Conservation (phyloP, 2,113 vertebrate species). For the Saimiri boliviensis region DNA sequence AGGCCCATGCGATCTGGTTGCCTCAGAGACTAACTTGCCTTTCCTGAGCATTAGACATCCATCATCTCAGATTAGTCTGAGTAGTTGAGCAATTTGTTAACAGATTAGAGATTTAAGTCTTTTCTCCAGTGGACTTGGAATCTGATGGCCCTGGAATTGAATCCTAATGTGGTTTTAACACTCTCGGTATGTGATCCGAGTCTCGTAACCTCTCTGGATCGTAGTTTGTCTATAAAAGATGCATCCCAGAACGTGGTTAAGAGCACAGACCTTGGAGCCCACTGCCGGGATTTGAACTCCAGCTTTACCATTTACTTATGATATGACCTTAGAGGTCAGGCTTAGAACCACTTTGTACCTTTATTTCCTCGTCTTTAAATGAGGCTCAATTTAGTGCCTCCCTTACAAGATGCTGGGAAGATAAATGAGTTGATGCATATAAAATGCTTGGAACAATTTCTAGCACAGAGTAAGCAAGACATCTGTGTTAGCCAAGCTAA, state of each 20-base stretch:
- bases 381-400: conserved; percentile 2
- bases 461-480: background rate
- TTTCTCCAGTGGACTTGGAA: conserved; percentile 22
- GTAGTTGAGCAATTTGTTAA: conserved; percentile 37
- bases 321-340: background rate
- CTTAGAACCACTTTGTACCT: background rate
- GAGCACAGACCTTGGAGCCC: background rate
- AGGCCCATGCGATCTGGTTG: background rate
- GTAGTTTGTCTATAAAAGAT: conserved; percentile 18
- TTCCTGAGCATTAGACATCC: background rate
- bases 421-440: background rate
- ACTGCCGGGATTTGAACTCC: background rate
- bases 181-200: background rate
- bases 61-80: conserved; percentile 30
- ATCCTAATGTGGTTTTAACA: background rate
- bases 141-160: background rate
- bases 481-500: background rate
- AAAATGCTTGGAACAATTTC: background rate
- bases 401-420: background rate
- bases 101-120: background rate
- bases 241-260: background rate
- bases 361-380: conserved; percentile 28
- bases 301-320: background rate
- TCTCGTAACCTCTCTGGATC: background rate
- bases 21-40: conserved; percentile 17